Conservation (phyloP, 2,113 vertebrate genomes). For the Vireo altiloquus region DNA sequence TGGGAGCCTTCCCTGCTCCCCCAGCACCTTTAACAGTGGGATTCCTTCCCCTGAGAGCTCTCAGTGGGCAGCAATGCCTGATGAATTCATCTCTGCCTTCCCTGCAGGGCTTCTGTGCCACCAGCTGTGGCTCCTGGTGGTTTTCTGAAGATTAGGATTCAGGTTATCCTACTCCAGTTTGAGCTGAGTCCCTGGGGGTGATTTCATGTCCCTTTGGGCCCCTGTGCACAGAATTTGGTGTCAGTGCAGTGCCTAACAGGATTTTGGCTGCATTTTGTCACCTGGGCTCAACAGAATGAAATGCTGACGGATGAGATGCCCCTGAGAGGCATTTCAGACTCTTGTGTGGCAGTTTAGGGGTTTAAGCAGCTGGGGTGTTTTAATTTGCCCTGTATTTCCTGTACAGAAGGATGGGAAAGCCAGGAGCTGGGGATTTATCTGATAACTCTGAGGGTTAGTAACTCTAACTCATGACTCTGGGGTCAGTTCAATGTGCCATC, state of each 20-base stretch:
- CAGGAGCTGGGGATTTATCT: not conserved
- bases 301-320: not conserved
- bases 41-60: no score
- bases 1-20: no score
- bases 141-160: not conserved
- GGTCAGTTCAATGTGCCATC: not conserved
- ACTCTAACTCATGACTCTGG: rapidly evolving
- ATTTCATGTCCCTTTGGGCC: not conserved
- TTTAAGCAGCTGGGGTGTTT: not conserved
- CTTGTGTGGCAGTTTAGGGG: not conserved
- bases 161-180: rapidly evolving
- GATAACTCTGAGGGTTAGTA: no score
- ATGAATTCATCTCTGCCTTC: not conserved
- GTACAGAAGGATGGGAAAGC: not conserved
- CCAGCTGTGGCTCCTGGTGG: not conserved
- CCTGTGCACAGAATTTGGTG: not conserved
- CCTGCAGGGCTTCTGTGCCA: not conserved
- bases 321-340: not conserved
- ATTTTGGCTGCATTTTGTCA: not conserved
- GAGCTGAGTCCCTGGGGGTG: not conserved
- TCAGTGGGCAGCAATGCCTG: not conserved
- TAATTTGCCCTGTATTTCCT: not conserved
- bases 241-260: not conserved
- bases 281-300: not conserved
- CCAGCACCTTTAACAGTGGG: no score